These are phyloP conservation scores for Brachionus sp. DNA, from an alignment of 1,140 invertebrate species.

Conservation along the genomic window DNA sequence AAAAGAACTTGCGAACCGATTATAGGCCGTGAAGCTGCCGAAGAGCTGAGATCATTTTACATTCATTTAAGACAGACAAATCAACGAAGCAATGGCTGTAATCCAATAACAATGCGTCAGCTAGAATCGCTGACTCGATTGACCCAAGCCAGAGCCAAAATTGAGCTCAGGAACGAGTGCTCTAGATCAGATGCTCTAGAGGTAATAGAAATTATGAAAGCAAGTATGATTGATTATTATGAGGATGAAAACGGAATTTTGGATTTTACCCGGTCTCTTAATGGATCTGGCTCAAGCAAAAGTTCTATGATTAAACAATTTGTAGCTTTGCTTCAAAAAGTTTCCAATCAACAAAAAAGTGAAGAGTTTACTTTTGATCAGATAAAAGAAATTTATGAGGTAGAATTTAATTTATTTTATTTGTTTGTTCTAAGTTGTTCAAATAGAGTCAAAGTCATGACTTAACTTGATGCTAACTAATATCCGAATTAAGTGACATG, in stretches of 20 bases:
- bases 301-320: slow-evolving; percentile 24
- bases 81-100: slow-evolving; percentile 64
- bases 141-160: slow-evolving; percentile 44
- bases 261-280: neutral
- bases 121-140: slow-evolving; percentile 81
- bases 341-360: neutral
- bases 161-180: slow-evolving; percentile 13
- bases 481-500: too few species aligned
- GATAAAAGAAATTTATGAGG: slow-evolving; percentile 39
- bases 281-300: slow-evolving; percentile 19
- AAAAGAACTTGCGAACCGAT: slow-evolving; percentile 7
- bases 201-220: slow-evolving; percentile 44
- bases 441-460: too few species aligned
- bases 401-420: slow-evolving; percentile 60
- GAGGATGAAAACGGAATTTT: slow-evolving; percentile 16
- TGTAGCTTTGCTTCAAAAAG: slow-evolving; percentile 6
- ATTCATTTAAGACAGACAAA: slow-evolving; percentile 70
- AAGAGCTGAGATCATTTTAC: slow-evolving; percentile 69
- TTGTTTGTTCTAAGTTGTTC: neutral
- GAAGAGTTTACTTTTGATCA: neutral
- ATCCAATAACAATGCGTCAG: slow-evolving; percentile 74
- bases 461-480: too few species aligned
- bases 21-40: neutral
- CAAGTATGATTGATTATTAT: slow-evolving; percentile 44
- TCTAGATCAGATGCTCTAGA: slow-evolving; percentile 24